phyloP scores from a whole-genome alignment of 2,888 invertebrate species.

The Coenonympha glycerion region DNA sequence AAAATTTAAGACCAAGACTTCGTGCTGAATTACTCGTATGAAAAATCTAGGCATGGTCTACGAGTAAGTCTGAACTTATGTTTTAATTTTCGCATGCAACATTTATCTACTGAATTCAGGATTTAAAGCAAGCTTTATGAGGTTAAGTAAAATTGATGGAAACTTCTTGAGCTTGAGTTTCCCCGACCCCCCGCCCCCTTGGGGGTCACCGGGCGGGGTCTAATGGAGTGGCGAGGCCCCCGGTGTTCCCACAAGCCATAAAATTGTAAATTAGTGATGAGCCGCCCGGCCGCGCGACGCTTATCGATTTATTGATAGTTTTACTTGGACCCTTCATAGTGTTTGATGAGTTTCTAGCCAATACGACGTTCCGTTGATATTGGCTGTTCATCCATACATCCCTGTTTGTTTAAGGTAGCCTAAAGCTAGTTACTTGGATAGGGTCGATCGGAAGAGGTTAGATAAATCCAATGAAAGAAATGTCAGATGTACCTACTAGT shows the following conservation, averaged over 20 bases:
- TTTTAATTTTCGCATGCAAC: too few species aligned
- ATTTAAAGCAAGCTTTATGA: too few species aligned
- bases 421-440: not conserved
- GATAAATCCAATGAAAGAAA: not conserved
- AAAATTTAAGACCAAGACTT: too few species aligned
- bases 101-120: too few species aligned
- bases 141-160: conserved; percentile 15
- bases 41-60: too few species aligned
- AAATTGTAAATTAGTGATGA: conserved; percentile 77
- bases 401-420: not conserved
- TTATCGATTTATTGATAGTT: conserved; percentile 74
- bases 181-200: conserved; percentile 46
- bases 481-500: not conserved
- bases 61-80: too few species aligned
- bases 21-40: too few species aligned
- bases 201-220: conserved; percentile 61
- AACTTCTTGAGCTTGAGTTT: conserved; percentile 34
- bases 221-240: conserved; percentile 62
- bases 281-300: conserved; percentile 57
- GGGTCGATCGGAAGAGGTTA: not conserved
- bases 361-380: conserved; percentile 8
- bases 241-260: conserved; percentile 67
- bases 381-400: not conserved
- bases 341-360: conserved; percentile 28
- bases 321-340: conserved; percentile 38